Conservation (phyloP, 2,888 invertebrate species). For the Augiades crinisus region DNA sequence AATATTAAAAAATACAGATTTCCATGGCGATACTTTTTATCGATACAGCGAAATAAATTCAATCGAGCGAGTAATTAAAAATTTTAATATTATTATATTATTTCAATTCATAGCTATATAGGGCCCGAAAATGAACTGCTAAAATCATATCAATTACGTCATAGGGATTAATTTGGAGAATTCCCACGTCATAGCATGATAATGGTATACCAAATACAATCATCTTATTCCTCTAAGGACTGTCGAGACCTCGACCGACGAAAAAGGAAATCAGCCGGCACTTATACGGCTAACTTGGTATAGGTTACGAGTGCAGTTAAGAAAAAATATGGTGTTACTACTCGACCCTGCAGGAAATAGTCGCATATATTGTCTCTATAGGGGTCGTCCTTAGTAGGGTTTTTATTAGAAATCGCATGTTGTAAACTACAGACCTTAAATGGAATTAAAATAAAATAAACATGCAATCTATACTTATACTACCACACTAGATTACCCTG, state of each 20-base stretch:
- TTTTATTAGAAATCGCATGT: no score
- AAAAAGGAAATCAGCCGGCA: conserved; percentile 46
- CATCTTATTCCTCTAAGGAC: conserved; percentile 59
- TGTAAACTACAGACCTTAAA: no score
- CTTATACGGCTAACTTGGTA: conserved; percentile 50
- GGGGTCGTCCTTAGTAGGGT: not conserved
- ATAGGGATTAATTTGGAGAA: conserved; percentile 59
- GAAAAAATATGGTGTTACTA: conserved; percentile 23
- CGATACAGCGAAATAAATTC: no score
- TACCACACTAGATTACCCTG: no score
- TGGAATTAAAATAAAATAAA: no score
- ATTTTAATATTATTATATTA: not conserved
- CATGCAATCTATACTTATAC: no score
- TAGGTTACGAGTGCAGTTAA: conserved; percentile 29
- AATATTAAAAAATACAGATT: no score
- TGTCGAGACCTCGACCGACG: conserved; percentile 50
- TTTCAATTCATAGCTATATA: not conserved
- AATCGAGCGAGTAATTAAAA: not conserved
- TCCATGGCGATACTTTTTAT: no score
- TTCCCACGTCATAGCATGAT: conserved; percentile 57
- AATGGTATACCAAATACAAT: conserved; percentile 54
- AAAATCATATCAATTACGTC: conserved; percentile 52
- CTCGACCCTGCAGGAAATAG: conserved; percentile 1
- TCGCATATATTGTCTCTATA: not conserved
- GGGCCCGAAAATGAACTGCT: conserved; percentile 3